Evolutionary conservation across 1,140 invertebrate species (phyloP).

Genomic region (Leguminivora glycinivorella): DNA sequence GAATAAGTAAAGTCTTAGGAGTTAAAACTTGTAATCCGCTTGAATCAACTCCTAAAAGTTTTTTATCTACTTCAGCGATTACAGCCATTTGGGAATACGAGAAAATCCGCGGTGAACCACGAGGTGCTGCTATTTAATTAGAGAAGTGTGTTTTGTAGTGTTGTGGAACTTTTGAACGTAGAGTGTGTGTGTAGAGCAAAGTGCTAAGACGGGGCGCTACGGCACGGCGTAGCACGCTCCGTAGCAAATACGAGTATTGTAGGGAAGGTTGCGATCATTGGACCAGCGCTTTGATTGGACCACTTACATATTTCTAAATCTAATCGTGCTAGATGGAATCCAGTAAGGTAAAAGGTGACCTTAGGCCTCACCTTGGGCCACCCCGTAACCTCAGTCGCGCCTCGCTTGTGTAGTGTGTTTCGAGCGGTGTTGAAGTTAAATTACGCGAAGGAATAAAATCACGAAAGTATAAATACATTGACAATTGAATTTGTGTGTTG

Average conservation of each 20-base stretch:
- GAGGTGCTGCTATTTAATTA: conserved; percentile 13
- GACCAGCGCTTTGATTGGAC: too few relatives aligned
- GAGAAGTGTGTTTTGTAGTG: conserved; percentile 10
- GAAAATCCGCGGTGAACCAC: not conserved
- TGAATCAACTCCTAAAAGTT: conserved; percentile 25
- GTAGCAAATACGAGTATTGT: not conserved
- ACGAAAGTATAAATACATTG: too few relatives aligned
- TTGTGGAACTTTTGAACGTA: not conserved
- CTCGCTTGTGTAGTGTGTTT: too few relatives aligned
- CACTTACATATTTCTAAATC: too few relatives aligned
- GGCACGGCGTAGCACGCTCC: conserved; percentile 18
- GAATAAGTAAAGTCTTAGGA: conserved; percentile 18
- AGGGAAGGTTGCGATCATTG: too few relatives aligned
- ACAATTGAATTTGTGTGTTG: too few relatives aligned
- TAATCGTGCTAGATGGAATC: too few relatives aligned
- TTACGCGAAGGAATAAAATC: too few relatives aligned
- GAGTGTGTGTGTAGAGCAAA: conserved; percentile 3
- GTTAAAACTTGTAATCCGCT: conserved; percentile 24
- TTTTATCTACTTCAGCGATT: conserved; percentile 18
- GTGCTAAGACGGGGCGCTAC: conserved; percentile 16
- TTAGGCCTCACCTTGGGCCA: too few relatives aligned
- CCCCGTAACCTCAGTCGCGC: too few relatives aligned
- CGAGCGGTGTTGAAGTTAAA: too few relatives aligned
- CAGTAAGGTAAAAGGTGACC: too few relatives aligned
- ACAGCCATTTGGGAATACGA: not conserved